Percentiles rank a stretch among this genome's conserved stretches.
These are phyloP conservation scores for Drosophila prostipennis DNA, from an alignment of 2,888 invertebrate species.

Conservation along the genomic window DNA sequence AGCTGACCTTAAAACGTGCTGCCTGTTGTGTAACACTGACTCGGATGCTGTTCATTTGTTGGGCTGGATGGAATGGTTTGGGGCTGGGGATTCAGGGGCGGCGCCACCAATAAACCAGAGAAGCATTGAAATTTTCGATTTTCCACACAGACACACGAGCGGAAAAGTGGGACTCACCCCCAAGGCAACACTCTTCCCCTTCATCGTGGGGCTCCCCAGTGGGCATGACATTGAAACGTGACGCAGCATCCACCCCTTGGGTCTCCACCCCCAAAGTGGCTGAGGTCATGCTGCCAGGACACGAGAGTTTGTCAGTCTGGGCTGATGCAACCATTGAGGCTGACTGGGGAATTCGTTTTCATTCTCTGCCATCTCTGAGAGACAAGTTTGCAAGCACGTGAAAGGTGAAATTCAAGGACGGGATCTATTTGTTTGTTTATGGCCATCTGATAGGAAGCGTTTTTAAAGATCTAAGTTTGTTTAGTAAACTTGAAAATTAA, in stretches of 20 bases:
- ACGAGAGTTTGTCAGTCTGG: slow-evolving; percentile 25
- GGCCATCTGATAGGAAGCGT: too few relatives aligned
- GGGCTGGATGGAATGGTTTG: neutral
- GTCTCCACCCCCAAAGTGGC: slow-evolving; percentile 25
- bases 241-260: slow-evolving; percentile 62
- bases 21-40: slow-evolving; percentile 68
- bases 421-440: neutral
- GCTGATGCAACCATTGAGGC: slow-evolving; percentile 22
- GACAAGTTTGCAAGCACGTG: neutral
- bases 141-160: slow-evolving; percentile 43
- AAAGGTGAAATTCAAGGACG: neutral
- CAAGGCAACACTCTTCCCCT: slow-evolving; percentile 12
- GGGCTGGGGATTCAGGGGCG: slow-evolving; percentile 18
- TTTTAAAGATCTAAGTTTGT: neutral
- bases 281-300: slow-evolving; percentile 60
- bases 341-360: slow-evolving; percentile 6
- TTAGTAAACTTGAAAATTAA: neutral
- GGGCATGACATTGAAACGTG: slow-evolving; percentile 67
- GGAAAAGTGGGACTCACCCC: slow-evolving; percentile 18
- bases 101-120: slow-evolving; percentile 50
- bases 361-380: neutral
- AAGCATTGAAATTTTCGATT: slow-evolving; percentile 67
- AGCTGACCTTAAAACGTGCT: slow-evolving; percentile 60
- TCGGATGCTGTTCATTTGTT: slow-evolving; percentile 51
- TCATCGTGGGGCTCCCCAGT: slow-evolving; percentile 15